Percentiles rank a stretch among this genome's conserved stretches.
These are phyloP conservation scores for Mya arenaria DNA, from an alignment of 1,140 invertebrate species.

Conservation along the genomic window DNA sequence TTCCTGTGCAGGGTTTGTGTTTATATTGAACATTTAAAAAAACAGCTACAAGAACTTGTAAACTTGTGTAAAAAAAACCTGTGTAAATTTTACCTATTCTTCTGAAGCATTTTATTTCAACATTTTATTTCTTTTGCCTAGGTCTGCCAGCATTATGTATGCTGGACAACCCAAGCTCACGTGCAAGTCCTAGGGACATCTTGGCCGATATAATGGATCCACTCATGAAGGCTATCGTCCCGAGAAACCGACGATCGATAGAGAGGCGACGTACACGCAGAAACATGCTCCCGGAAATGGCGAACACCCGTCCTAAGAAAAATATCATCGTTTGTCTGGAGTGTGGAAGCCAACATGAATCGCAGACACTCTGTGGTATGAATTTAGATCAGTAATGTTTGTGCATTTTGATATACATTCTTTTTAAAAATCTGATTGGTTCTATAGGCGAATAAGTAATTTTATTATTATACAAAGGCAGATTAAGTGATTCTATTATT, in stretches of 20 bases:
- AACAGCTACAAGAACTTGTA: too few relatives aligned
- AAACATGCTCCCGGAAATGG: conserved; percentile 86
- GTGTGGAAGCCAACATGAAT: conserved; percentile 92
- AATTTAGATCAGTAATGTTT: conserved; percentile 55
- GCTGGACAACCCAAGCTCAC: neutral
- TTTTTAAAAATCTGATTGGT: neutral
- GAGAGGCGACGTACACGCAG: conserved; percentile 88
- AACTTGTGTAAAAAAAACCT: too few relatives aligned
- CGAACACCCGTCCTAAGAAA: conserved; percentile 87
- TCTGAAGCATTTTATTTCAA: neutral
- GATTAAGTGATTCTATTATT: neutral
- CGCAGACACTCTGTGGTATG: conserved; percentile 89
- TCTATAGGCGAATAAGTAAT: neutral
- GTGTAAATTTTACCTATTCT: too few relatives aligned
- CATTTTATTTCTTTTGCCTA: conserved; percentile 1
- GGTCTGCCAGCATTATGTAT: conserved; percentile 27
- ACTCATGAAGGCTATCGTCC: conserved; percentile 90
- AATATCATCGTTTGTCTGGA: conserved; percentile 88
- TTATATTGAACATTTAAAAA: too few relatives aligned
- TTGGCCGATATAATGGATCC: conserved; percentile 78
- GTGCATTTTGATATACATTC: neutral
- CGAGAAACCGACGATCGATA: conserved; percentile 88
- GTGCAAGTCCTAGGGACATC: neutral
- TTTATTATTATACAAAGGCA: neutral
- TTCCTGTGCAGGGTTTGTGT: too few relatives aligned